Percentiles rank a stretch among this genome's conserved stretches.
Conservation (phyloP, 2,113 vertebrate genomes). For the Cryptomyrus ogoouensis region DNA sequence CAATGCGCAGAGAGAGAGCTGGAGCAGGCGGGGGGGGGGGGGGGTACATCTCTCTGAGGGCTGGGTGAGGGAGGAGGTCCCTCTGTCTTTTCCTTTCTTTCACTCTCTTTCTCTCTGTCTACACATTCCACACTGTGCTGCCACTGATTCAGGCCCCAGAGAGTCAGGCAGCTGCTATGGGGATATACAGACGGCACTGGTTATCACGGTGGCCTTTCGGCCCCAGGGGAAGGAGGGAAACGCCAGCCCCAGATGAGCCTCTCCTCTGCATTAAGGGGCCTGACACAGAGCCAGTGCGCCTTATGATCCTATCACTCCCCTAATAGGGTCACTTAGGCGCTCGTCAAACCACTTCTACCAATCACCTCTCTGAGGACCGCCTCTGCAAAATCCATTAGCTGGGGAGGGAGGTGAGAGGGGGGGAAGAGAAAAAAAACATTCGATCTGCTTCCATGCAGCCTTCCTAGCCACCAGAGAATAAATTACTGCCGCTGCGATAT, state of each 20-base stretch:
- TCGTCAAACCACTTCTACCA: conserved; percentile 32
- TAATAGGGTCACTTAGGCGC: conserved; percentile 24
- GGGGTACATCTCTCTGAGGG: conserved; percentile 48
- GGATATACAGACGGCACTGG: conserved; percentile 21
- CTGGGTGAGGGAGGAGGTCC: conserved; percentile 32
- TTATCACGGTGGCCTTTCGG: neutral
- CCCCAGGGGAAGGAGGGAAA: neutral
- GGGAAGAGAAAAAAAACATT: neutral
- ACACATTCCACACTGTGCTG: neutral
- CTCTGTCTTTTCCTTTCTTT: conserved; percentile 30
- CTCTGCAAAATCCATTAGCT: conserved; percentile 26
- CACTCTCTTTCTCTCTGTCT: neutral
- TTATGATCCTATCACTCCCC: neutral
- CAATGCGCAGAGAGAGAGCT: conserved; percentile 21
- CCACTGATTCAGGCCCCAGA: neutral
- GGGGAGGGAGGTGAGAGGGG: neutral
- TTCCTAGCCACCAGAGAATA: conserved; percentile 57
- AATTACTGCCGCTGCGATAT: conserved; percentile 63
- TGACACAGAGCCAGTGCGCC: neutral
- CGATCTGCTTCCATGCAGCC: neutral
- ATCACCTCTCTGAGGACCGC: conserved; percentile 14
- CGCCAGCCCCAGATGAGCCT: neutral
- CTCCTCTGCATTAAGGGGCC: neutral
- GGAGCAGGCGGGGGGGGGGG: neutral
- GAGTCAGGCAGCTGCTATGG: conserved; percentile 14